Base-by-base conservation (phyloP, 2,888 invertebrate species). In the Morinoia aosen region DNA sequence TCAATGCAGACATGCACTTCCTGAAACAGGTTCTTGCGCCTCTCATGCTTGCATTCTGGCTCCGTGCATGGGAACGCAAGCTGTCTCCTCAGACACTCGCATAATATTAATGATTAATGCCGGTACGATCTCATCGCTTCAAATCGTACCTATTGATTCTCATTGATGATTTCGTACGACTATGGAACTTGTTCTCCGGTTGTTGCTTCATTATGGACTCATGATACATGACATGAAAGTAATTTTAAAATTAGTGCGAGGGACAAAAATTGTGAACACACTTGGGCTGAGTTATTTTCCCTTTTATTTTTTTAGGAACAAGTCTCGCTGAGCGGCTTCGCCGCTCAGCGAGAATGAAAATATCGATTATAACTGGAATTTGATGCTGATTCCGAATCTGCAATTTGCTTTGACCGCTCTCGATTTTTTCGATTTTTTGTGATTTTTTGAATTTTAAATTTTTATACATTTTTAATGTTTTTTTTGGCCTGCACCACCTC, bases 101-200 rank as follows among this genome's bases (percentile, higher is more conserved):
- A 90, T 39, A 39, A 40, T 90, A 90, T 90, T 90, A 48, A 90
- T 90, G 90, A 90, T 90, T 48, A 48, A 90, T 90, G 90, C 39
- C 1, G n/a, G 19, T 5, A 61, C 76, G 76, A 76, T 76, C 25
- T 76, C 25, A 19, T 76, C 76, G 76, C 76, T 76, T 76, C 76
- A 76, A 33, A 76, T 76, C 76, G 33, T 8, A 76, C 8, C 76
- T 76, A 76, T 33, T 19, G 33, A 76, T 76, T 76, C 8, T 33
- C 33, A 33, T 8, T 33, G 76, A 25, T 76, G 76, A 33, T 14
- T 10, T 76, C 76, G 76, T 33, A 33, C 25, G 25, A 76, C 25
- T 25, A 25, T 76, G 25, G 16, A 25, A 1, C 25, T 16, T 76
- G 76, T 33, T 33, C 33, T 16, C 25, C 25, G 8, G 76, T 76